Conservation (phyloP, 2,888 invertebrate genomes). For the Pegoplata infirma region DNA sequence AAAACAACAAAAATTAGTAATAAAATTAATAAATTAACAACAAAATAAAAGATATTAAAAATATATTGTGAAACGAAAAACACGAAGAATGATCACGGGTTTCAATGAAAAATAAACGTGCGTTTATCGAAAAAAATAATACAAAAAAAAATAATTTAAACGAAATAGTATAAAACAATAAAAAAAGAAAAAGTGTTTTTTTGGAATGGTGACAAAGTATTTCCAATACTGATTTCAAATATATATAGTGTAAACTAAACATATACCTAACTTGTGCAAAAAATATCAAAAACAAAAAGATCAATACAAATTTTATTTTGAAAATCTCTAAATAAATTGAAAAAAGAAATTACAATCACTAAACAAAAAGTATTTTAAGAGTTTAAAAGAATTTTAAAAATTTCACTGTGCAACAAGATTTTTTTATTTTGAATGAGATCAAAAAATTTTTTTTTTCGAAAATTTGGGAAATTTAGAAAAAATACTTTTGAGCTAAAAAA, state of each 20-base stretch:
- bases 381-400: background rate
- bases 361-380: constrained; percentile 5
- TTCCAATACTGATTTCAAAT: constrained; percentile 16
- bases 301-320: background rate
- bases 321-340: background rate
- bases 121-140: constrained; percentile 1
- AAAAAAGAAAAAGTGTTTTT: constrained; percentile 17
- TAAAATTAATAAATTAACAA: constrained; percentile 34
- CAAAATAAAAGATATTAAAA: constrained; percentile 20
- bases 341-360: background rate
- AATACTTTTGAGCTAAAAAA: too few species aligned
- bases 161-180: background rate
- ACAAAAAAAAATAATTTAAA: too few species aligned
- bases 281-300: too few species aligned
- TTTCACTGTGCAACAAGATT: too few species aligned
- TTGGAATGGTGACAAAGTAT: constrained; percentile 20
- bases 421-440: too few species aligned
- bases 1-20: constrained; percentile 9
- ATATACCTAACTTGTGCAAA: constrained; percentile 18
- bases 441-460: too few species aligned
- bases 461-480: too few species aligned
- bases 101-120: constrained; percentile 30
- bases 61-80: background rate
- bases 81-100: constrained; percentile 29
- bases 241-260: background rate